Conservation (phyloP, 2,113 vertebrate species). For the Paratilapia polleni region DNA sequence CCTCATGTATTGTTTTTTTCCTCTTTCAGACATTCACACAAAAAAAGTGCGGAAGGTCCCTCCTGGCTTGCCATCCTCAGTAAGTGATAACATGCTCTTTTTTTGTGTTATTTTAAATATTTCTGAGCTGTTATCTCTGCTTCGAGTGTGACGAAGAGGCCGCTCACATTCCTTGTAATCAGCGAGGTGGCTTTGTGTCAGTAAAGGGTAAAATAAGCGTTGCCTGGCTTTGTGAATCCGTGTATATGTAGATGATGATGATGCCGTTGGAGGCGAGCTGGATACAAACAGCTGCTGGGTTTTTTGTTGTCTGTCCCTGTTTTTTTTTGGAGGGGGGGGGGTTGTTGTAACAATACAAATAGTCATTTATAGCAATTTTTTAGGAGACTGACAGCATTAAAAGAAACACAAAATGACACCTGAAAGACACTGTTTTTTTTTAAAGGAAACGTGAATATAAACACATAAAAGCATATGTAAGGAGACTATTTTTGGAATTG, state of each 20-base stretch:
- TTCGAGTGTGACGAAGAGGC: neutral
- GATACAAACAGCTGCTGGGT: slow-evolving; percentile 13
- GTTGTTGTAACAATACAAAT: neutral
- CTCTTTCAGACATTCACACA: slow-evolving; percentile 90
- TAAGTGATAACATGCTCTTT: slow-evolving; percentile 81
- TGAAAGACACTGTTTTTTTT: neutral
- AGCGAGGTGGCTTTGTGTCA: slow-evolving; percentile 13
- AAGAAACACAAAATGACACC: neutral
- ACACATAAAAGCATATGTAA: neutral
- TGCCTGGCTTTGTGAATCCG: neutral
- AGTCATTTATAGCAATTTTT: neutral
- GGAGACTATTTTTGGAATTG: neutral
- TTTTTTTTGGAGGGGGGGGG: too few relatives aligned
- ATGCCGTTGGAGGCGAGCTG: neutral
- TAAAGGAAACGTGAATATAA: neutral
- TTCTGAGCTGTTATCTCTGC: neutral
- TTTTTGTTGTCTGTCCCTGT: neutral
- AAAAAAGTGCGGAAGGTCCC: slow-evolving; percentile 98
- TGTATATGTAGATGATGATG: neutral
- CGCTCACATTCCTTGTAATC: neutral
- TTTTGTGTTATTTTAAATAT: neutral
- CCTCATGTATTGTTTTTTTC: slow-evolving; percentile 40
- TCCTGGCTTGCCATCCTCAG: slow-evolving; percentile 95
- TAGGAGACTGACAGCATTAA: neutral
- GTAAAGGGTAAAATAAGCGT: neutral